Evolutionary conservation across 2,888 invertebrate species (phyloP).

Genomic region (Scaptomyza cyrtandrae): DNA sequence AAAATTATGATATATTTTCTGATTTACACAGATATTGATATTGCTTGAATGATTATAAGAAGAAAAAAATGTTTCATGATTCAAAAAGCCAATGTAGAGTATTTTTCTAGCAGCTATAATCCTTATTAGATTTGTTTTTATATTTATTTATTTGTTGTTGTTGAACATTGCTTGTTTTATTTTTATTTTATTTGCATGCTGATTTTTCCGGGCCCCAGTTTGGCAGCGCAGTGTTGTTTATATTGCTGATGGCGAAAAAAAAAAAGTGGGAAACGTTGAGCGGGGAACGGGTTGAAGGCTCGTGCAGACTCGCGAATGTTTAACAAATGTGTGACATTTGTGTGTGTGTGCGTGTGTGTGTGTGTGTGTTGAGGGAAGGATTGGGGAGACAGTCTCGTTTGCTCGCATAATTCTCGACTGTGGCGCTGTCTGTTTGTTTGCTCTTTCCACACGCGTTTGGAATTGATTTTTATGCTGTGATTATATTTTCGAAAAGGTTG

Average conservation of each 20-base stretch:
- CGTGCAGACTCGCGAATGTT: constrained; percentile 71
- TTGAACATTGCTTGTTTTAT: constrained; percentile 47
- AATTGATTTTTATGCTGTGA: constrained; percentile 81
- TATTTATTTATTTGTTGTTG: not conserved
- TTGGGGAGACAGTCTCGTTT: not conserved
- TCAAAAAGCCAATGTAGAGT: constrained; percentile 15
- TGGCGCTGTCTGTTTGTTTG: constrained; percentile 67
- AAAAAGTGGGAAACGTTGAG: not conserved
- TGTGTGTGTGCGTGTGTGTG: constrained; percentile 39
- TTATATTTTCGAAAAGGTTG: constrained; percentile 80
- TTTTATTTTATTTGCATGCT: constrained; percentile 75
- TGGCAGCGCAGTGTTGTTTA: constrained; percentile 67
- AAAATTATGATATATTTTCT: too few species aligned
- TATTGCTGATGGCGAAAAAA: constrained; percentile 47
- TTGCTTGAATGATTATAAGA: too few species aligned
- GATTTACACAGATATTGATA: too few species aligned
- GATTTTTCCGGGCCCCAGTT: constrained; percentile 68
- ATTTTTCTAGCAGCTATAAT: constrained; percentile 14
- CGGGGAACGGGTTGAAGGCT: constrained; percentile 30
- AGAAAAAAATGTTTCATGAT: too few species aligned
- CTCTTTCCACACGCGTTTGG: constrained; percentile 73
- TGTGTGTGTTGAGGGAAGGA: not conserved
- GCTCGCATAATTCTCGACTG: constrained; percentile 28
- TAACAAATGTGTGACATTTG: constrained; percentile 80
- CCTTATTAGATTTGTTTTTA: constrained; percentile 38